Conservation (phyloP, 2,113 vertebrate species). For the Tupaia chinensis region DNA sequence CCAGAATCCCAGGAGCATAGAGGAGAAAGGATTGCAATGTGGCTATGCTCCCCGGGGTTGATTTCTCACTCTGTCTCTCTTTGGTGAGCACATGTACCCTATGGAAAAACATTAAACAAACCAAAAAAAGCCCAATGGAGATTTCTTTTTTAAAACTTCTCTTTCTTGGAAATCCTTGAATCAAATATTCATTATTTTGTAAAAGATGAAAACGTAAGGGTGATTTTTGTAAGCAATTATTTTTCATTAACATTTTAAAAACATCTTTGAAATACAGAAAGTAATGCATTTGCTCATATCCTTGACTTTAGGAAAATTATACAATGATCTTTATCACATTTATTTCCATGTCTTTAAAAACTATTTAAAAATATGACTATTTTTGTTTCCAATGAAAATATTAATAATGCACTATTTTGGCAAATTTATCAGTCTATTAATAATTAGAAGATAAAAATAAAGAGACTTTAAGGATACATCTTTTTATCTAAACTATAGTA, state of each 20-base stretch:
- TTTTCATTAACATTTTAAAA: slow-evolving; percentile 57
- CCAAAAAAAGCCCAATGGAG: neutral
- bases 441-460: slow-evolving; percentile 7
- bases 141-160: neutral
- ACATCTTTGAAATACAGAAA: slow-evolving; percentile 64
- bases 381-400: slow-evolving; percentile 2
- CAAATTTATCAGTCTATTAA: neutral
- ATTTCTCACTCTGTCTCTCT: too few relatives aligned
- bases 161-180: neutral
- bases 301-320: slow-evolving; percentile 58
- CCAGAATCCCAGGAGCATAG: too few relatives aligned
- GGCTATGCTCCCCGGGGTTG: too few relatives aligned
- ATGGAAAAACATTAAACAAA: too few relatives aligned
- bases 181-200: neutral
- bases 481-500: neutral
- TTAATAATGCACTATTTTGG: neutral
- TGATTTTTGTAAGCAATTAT: neutral
- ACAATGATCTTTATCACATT: neutral
- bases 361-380: neutral
- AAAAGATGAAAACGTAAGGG: neutral
- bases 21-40: too few relatives aligned
- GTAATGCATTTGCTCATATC: neutral
- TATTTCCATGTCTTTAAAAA: neutral
- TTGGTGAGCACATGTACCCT: too few relatives aligned
- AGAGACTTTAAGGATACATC: neutral